Evolutionary conservation across 2,113 vertebrate genomes (phyloP), one percentile per base, ranked within the genome.

Genomic region (Gallinago media): DNA sequence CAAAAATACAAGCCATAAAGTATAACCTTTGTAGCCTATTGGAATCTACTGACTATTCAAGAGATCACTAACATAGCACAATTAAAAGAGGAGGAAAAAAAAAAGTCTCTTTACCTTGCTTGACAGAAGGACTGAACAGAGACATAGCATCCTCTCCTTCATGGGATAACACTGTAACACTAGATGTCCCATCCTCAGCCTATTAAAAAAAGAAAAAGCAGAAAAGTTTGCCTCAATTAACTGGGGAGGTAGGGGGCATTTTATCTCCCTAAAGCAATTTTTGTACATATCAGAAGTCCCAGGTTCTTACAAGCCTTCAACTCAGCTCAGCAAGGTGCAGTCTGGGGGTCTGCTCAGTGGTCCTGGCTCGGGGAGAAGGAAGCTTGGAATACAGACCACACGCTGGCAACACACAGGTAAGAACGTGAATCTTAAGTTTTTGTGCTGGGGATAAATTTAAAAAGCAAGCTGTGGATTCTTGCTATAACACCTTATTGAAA

Each of bases 91-190:
- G 17, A n/a, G 8, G 13, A 22, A 0, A 32, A 40, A 76, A 58
- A 50, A 36, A 31, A 74, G 17, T 46, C 72, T 63, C 67, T 87
- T 97, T 97, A 98, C 97, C 98, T 98, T 98, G 98, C 82, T 98
- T 98, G 94, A 97, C 62, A 94, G 98, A 96, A 68, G 89, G 93
- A 90, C 94, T 98, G 81, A 98, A 98, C 20, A 98, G 94, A 82
- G 98, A 99, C 98, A 98, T 98, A 40, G 98, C 97, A 98, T 98
- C 96, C 97, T 99, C 97, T 98, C 99, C 99, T 97, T 99, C 99
- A 52, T 98, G 98, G 73, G 98, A 96, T 21, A 99, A 96, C 18
- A 98, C 95, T 95, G 98, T 98, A 88, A 99, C 97, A 94, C 63
- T 95, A 74, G 98, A 95, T 47, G 98, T 94, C 18, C 98, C 99